Evolutionary conservation across 2,888 invertebrate genomes (phyloP), one percentile per base, ranked within the genome.

Genomic region (Microplitis manilae): DNA sequence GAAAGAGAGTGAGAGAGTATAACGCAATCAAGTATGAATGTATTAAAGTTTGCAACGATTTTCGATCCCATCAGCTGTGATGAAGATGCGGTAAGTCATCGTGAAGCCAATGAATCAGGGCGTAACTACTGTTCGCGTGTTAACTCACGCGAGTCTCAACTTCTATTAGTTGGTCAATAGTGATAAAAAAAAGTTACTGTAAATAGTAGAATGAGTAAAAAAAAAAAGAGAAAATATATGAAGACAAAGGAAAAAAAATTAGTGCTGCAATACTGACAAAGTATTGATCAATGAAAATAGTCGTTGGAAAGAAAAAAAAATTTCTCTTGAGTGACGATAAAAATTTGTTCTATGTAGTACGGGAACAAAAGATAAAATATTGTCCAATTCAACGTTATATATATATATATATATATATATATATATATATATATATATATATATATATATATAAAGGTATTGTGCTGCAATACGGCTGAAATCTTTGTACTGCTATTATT

Each of bases 1-100:
- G 20, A 8, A 73, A 67, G n/a, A 38, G 65, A 13, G 65, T 50
- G 30, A 50, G 13, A 13, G 50, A 50, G 50, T 13, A 50, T 50
- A 20, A 67, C 15, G 65, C 67, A 59, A 73, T 59, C 38, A 41
- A 41, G 73, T 73, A n/a, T 67, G 73, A 67, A 30, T 38, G n/a
- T 9, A 73, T 73, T 73, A 73, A 50, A n/a, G 15, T 39, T 62
- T 67, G 13, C 13, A 41, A 64, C 2, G 41, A 70, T 38, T 40
- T 61, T 59, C 62, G 65, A 70, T 62, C 30, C 67, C 17, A 41
- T 75, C 62, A 68, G 20, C 40, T 30, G 20, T 64, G 62, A 40
- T 41, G 60, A 40, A 61, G 67, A 65, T n/a, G 20, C 39, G 64
- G 40, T 72, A 64, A 62, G 40, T 20, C 13, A 20, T 20, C 64